Evolutionary conservation across 2,797 vertebrate genomes (phyloP), one percentile per base, ranked within the genome.

Genomic region (Leuciscus waleckii): DNA sequence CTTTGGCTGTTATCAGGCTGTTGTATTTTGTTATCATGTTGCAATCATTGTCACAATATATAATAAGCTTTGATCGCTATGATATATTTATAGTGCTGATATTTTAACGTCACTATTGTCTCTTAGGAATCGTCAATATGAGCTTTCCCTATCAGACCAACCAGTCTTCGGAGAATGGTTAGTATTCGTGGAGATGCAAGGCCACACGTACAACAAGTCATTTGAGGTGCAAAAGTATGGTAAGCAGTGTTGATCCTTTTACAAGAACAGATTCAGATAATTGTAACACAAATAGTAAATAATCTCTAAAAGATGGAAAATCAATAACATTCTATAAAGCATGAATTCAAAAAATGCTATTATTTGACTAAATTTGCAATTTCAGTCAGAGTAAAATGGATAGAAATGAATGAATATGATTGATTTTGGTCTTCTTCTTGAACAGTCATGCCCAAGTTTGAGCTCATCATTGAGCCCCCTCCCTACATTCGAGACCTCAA

Each of bases 191-290:
- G 96, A 97, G 85, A 95, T 96, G 93, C 97, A 98, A 90, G 97
- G 97, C 10, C 96, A 97, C 90, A 93, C 95, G 0, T 98, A 97
- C 93, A 98, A 98, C 94, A 97, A 95, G 89, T 97, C 98, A 0
- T 98, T 98, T 90, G 96, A 98, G 91, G 97, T 98, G 75, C 97
- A 97, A 92, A 98, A 97, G 94, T 98, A 98, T 2, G 97, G 97
- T 98, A 91, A 97, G 96, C 11, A 73, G 29, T 51, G 19, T n/a
- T 58, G 90, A 23, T 19, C 73, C 73, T n/a, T 61, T 39, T 41
- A 16, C 19, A 70, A 23, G 17, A 21, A 56, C 10, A 23, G 49
- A 37, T 75, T 54, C 14, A 10, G n/a, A 26, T 58, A 19, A 39
- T 58, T 54, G 5, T 75, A 54, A 37, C 29, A 54, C 29, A 75